Percentiles rank a stretch among this genome's conserved stretches.
Conservation (phyloP, 2,113 vertebrate genomes). For the Benitochromis conjunctus region DNA sequence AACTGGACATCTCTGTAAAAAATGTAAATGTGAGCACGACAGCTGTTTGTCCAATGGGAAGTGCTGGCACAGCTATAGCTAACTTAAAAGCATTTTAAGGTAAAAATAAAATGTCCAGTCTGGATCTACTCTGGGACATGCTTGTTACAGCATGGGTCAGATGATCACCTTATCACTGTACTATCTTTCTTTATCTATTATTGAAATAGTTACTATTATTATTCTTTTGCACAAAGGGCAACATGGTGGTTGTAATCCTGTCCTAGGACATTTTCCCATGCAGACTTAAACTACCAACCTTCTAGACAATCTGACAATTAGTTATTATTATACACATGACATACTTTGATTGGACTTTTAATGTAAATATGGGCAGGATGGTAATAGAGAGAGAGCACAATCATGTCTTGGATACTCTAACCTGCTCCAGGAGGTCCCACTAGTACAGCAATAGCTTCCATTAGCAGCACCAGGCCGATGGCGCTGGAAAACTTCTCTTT, state of each 20-base stretch:
- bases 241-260: background rate
- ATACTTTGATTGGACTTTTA: background rate
- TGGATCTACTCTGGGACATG: background rate
- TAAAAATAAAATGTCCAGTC: background rate
- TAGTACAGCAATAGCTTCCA: slow-evolving; percentile 89
- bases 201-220: background rate
- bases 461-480: slow-evolving; percentile 89
- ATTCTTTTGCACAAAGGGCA: background rate
- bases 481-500: slow-evolving; percentile 92
- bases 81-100: background rate
- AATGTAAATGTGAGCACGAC: background rate
- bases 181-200: background rate
- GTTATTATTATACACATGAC: background rate
- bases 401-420: slow-evolving; percentile 40
- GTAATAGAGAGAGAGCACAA: background rate
- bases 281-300: background rate
- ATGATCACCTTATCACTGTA: background rate
- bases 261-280: background rate
- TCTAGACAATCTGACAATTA: background rate
- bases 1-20: background rate
- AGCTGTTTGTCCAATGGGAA: background rate
- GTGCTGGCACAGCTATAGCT: background rate
- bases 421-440: slow-evolving; percentile 91
- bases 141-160: background rate
- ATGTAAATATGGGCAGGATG: background rate